Conservation (phyloP, 2,888 invertebrate species). For the Isotomurus palustris region DNA sequence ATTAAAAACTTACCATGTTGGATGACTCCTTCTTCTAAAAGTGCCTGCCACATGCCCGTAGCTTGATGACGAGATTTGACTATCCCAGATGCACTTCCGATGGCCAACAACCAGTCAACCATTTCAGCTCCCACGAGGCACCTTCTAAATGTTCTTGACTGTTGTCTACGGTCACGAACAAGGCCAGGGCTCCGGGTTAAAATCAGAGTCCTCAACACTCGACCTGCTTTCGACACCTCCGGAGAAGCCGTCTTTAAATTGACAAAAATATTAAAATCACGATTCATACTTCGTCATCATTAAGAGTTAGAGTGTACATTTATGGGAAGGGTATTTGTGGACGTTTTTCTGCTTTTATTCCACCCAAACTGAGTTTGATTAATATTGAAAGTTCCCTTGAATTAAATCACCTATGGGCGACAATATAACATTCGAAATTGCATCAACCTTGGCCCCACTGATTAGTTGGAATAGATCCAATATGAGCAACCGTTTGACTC, state of each 20-base stretch:
- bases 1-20: constrained; percentile 60
- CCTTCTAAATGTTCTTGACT: constrained; percentile 50
- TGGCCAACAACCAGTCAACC: constrained; percentile 70
- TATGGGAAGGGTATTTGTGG: no score
- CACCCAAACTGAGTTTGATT: no score
- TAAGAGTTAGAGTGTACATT: no score
- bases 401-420: no score
- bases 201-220: constrained; percentile 64
- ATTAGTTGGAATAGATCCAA: no score
- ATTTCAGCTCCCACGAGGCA: constrained; percentile 70
- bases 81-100: constrained; percentile 52
- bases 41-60: constrained; percentile 76
- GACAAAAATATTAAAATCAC: background rate
- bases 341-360: no score
- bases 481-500: no score
- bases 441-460: no score
- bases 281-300: no score
- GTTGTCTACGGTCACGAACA: constrained; percentile 58
- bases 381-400: no score
- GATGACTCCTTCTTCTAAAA: constrained; percentile 73
- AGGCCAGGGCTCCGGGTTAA: constrained; percentile 60
- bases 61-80: constrained; percentile 60
- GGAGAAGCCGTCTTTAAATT: constrained; percentile 63
- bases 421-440: no score
- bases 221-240: constrained; percentile 63